These are phyloP conservation scores for Cydia amplana DNA, from an alignment of 1,140 invertebrate genomes.

Conservation along the genomic window DNA sequence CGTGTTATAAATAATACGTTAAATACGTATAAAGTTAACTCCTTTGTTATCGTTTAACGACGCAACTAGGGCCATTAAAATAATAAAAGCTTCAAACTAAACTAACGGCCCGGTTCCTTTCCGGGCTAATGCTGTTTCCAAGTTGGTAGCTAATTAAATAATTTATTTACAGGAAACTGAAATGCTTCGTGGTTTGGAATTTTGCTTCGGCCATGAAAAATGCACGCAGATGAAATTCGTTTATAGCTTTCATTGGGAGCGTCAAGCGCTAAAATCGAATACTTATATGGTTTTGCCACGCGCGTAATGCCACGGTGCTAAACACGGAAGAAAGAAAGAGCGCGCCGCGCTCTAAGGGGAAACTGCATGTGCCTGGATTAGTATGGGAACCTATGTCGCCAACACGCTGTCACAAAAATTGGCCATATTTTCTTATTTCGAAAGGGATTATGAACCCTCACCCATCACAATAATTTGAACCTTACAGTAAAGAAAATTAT, in stretches of 20 bases:
- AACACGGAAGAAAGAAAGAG: no score
- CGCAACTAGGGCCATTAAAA: conserved; percentile 55
- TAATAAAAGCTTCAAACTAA: conserved; percentile 48
- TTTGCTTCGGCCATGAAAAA: background rate
- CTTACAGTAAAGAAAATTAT: no score
- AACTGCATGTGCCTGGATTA: no score
- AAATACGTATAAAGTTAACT: conserved; percentile 41
- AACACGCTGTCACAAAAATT: no score
- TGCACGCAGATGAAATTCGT: background rate
- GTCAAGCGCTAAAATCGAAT: no score
- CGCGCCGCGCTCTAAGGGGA: no score
- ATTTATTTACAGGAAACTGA: conserved; percentile 24
- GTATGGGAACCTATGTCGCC: no score
- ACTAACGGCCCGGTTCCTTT: conserved; percentile 38
- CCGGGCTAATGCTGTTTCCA: conserved; percentile 29
- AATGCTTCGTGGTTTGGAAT: background rate
- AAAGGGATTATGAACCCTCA: no score
- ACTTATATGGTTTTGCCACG: no score
- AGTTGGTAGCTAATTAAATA: conserved; percentile 23
- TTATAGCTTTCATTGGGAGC: background rate
- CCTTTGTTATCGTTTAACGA: conserved; percentile 51
- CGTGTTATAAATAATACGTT: conserved; percentile 31
- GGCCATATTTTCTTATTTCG: no score
- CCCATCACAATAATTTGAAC: no score
- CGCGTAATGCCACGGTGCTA: no score